phyloP scores from a whole-genome alignment of 1,140 invertebrate species.

The Zaprionus vittiger region DNA sequence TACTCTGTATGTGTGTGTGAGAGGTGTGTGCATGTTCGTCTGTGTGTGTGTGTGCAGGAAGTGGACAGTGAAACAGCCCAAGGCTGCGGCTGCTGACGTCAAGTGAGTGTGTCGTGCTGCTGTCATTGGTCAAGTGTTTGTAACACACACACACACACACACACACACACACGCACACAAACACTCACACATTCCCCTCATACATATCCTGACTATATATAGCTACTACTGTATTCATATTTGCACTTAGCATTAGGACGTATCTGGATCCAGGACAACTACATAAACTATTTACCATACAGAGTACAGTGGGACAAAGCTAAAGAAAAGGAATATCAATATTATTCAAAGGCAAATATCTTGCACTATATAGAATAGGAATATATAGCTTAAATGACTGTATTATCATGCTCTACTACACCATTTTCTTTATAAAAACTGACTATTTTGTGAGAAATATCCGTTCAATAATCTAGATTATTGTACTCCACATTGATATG shows the following conservation, averaged over 20 bases:
- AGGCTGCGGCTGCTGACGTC: constrained; percentile 57
- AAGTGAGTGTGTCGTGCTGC: constrained; percentile 49
- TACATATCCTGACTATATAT: not conserved
- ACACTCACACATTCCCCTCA: not conserved
- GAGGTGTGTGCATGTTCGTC: not conserved
- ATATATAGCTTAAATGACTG: too few species aligned
- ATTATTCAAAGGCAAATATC: too few species aligned
- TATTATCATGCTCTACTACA: too few species aligned
- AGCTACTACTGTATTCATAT: constrained; percentile 45
- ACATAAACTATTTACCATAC: constrained; percentile 25
- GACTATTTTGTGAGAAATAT: too few species aligned
- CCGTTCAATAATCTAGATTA: too few species aligned
- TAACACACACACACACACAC: not conserved
- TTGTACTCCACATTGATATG: too few species aligned
- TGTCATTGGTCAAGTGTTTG: constrained; percentile 44
- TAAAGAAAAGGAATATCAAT: too few species aligned
- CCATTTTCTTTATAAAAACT: too few species aligned
- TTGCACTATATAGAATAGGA: too few species aligned
- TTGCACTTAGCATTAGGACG: constrained; percentile 61
- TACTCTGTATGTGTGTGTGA: not conserved
- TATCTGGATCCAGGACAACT: constrained; percentile 33
- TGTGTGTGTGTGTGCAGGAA: constrained; percentile 42
- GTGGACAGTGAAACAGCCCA: constrained; percentile 49
- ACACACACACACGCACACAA: not conserved
- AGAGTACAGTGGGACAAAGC: constrained; percentile 4